Conservation (phyloP, 2,888 invertebrate genomes). For the Osmoderma eremita region DNA sequence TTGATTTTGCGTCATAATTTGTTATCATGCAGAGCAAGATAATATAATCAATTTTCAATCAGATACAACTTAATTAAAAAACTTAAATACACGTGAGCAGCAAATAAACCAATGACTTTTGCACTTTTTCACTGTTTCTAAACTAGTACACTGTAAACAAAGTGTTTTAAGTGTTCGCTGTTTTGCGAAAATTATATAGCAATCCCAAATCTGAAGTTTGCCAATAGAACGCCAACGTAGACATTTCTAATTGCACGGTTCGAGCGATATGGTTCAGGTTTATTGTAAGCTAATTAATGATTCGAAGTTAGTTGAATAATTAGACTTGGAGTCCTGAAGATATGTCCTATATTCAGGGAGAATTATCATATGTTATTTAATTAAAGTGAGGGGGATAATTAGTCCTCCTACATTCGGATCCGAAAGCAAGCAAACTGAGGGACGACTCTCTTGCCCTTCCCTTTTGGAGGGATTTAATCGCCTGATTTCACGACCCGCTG, state of each 20-base stretch:
- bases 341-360: slow-evolving; percentile 37
- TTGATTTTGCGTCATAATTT: no score
- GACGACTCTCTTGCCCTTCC: slow-evolving; percentile 35
- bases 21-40: no score
- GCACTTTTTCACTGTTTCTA: no score
- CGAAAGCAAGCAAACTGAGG: slow-evolving; percentile 40
- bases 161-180: no score
- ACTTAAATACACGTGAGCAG: no score
- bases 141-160: no score
- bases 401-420: slow-evolving; percentile 34
- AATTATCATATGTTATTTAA: slow-evolving; percentile 46
- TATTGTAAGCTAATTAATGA: slow-evolving; percentile 39
- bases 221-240: neutral
- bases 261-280: slow-evolving; percentile 24
- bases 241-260: slow-evolving; percentile 6
- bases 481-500: slow-evolving; percentile 53
- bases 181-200: no score
- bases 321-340: slow-evolving; percentile 36
- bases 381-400: slow-evolving; percentile 44
- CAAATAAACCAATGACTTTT: no score
- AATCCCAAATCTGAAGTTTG: no score
- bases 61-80: no score
- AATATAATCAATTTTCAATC: no score
- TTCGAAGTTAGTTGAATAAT: slow-evolving; percentile 34
- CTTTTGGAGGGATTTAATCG: slow-evolving; percentile 51